phyloP scores from a whole-genome alignment of 2,888 invertebrate species.

The Chaetogeoica ovagalla region DNA sequence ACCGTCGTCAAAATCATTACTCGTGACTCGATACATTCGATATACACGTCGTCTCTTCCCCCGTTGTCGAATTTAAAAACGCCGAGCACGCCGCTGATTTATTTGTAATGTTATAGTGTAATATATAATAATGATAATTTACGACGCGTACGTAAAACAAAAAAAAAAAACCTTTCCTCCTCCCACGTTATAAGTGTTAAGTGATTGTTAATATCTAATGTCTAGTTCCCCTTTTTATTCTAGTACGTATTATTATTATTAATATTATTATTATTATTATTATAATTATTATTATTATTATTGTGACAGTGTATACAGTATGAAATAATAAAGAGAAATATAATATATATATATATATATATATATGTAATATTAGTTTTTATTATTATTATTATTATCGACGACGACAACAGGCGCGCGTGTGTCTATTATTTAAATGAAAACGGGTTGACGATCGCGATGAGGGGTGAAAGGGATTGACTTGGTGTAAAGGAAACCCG shows the following conservation, averaged over 20 bases:
- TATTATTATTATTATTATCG: not conserved
- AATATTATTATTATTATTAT: too few relatives aligned
- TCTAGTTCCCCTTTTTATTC: conserved; percentile 12
- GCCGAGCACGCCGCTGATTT: too few relatives aligned
- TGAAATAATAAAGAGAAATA: not conserved
- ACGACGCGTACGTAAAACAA: too few relatives aligned
- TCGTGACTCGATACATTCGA: too few relatives aligned
- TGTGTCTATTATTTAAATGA: conserved; percentile 43
- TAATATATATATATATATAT: too few relatives aligned
- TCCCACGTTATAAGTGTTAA: conserved; percentile 8
- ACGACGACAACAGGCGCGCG: not conserved
- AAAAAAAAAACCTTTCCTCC: too few relatives aligned
- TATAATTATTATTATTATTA: not conserved
- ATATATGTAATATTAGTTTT: not conserved
- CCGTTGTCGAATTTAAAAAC: too few relatives aligned
- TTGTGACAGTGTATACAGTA: too few relatives aligned
- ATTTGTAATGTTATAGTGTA: not conserved
- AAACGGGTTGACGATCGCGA: conserved; percentile 22
- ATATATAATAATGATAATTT: not conserved
- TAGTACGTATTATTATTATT: not conserved
- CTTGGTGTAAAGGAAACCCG: conserved; percentile 47
- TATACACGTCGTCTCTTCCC: too few relatives aligned
- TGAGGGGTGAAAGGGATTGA: conserved; percentile 33
- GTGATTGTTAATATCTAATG: conserved; percentile 29
- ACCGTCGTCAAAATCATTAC: too few relatives aligned